These are phyloP conservation scores for Amphilophus citrinellus DNA, from an alignment of 2,113 vertebrate genomes.

Conservation along the genomic window DNA sequence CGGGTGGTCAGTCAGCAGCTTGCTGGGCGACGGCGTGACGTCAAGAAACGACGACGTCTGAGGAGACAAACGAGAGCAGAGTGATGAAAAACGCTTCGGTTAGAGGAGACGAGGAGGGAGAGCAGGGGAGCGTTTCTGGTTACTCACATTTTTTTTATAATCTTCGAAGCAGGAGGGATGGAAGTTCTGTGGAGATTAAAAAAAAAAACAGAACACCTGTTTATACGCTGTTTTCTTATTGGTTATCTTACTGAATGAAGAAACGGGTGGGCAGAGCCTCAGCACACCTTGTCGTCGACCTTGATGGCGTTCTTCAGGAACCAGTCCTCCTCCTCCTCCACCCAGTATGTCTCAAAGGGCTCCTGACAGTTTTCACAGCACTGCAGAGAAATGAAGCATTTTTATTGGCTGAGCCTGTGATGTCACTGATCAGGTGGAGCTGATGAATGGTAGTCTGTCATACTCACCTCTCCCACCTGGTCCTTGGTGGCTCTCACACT, in stretches of 20 bases:
- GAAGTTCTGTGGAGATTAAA: conserved; percentile 87
- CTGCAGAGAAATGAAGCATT: conserved; percentile 67
- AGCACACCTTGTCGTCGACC: conserved; percentile 91
- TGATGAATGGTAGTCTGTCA: fast-evolving
- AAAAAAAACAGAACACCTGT: not conserved
- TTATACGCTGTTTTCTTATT: not conserved
- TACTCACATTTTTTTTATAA: conserved; percentile 96
- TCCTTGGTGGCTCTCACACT: conserved; percentile 94
- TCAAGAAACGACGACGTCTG: conserved; percentile 92
- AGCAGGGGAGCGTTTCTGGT: too few species aligned
- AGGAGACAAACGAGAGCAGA: not conserved
- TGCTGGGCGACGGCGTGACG: conserved; percentile 93
- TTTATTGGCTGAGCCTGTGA: not conserved
- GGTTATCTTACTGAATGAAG: not conserved
- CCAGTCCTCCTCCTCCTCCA: conserved; percentile 99
- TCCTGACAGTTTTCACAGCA: conserved; percentile 98
- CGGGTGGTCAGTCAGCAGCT: conserved; percentile 91
- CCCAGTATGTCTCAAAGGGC: conserved; percentile 98
- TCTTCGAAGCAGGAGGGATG: conserved; percentile 98
- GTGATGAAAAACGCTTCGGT: not conserved
- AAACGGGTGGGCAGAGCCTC: not conserved
- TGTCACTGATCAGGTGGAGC: not conserved
- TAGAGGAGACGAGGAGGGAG: too few species aligned
- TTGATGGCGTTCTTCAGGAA: conserved; percentile 95
- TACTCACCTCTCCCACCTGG: conserved; percentile 90